Percentiles rank a stretch among this genome's conserved stretches.
phyloP scores from a whole-genome alignment of 2,888 invertebrate genomes.

The Halictus ligatus region DNA sequence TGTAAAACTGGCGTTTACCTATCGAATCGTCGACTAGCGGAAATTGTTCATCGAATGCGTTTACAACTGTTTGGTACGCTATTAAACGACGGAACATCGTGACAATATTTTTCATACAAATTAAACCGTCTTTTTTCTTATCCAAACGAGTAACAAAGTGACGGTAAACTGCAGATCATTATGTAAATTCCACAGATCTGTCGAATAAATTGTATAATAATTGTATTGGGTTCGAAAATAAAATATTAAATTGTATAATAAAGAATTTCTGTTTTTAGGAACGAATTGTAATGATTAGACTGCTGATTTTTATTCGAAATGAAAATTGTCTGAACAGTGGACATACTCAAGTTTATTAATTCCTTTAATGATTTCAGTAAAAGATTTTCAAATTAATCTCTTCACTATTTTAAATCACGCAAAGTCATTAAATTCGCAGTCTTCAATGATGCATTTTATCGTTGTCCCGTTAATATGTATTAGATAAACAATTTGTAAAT shows the following conservation, averaged over 20 bases:
- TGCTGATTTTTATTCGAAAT: background rate
- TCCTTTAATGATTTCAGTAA: no score
- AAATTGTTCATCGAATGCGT: slow-evolving; percentile 10
- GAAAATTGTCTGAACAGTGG: background rate
- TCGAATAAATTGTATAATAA: background rate
- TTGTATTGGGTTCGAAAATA: background rate
- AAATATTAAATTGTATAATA: background rate
- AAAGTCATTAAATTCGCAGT: background rate
- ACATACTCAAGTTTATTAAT: no score
- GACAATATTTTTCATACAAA: background rate
- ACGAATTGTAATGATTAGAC: background rate
- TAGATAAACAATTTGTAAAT: background rate
- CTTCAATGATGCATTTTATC: background rate
- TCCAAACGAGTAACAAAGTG: background rate
- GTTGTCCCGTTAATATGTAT: background rate
- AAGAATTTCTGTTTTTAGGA: no score
- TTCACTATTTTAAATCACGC: background rate
- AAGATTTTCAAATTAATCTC: background rate
- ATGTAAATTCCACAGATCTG: background rate
- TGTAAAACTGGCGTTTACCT: slow-evolving; percentile 22
- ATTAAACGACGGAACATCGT: background rate
- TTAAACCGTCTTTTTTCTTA: background rate
- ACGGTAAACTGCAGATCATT: background rate
- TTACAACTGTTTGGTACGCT: background rate
- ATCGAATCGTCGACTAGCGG: slow-evolving; percentile 19